Base-by-base conservation (phyloP, 2,797 vertebrate species). In the Phalanger gymnotis region DNA sequence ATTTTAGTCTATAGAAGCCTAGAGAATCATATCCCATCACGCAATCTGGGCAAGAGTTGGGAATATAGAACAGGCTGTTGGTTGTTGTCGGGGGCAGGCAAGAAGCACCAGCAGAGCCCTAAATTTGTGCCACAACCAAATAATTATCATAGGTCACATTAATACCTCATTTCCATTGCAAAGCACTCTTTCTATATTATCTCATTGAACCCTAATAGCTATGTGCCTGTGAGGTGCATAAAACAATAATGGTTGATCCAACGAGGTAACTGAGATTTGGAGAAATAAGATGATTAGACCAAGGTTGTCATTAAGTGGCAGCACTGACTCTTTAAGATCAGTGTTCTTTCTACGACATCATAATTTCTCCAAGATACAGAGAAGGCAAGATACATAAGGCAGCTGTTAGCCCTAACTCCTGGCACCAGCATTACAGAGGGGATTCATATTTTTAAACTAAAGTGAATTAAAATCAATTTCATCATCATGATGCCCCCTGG, bases 381-480 rank as follows among this genome's bases (percentile, higher is more conserved):
- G 51, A 87, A 51, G 73, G n/a, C 61, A 34, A 13, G n/a, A 47
- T 81, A 81, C 4, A 10, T 25, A 81, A 87, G 40, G 31, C 40
- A 87, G 22, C 58, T 97, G 27, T n/a, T 53, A 95, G 90, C 91
- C 93, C 55, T 93, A 31, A 81, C 56, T 54, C 91, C 57, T 92
- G 93, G 92, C 58, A 93, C 53, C 5, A 51, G 73, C 30, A 53
- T 54, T 94, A 87, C 89, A 53, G 92, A 98, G 90, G 89, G 81
- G 92, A 56, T 54, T 57, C 95, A 96, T 91, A 90, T 95, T 97
- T 97, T 97, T 97, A 95, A 96, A 93, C 54, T 73, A 96, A 96
- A 97, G 91, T 93, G 95, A 97, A 95, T 95, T 96, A 95, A 97
- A 96, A 96, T 96, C 97, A 92, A 47, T 94, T 97, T 95, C 96